A percentile compares a stretch with the other conserved stretches of the same genome.
These are phyloP conservation scores for Parauchenoglanis punctatus DNA, from an alignment of 2,797 vertebrate species.

Conservation along the genomic window DNA sequence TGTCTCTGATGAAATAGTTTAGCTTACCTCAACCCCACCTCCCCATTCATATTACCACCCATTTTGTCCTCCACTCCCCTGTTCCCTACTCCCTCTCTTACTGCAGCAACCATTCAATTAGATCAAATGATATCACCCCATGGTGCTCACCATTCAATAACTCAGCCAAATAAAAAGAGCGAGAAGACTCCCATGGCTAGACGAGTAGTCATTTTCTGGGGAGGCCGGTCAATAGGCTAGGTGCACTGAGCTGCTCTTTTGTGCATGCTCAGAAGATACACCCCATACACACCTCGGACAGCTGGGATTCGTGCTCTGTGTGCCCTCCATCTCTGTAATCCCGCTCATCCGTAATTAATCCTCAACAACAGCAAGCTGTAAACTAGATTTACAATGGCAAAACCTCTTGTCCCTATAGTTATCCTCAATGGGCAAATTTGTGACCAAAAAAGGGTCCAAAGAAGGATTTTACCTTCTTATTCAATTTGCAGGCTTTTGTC, in stretches of 20 bases:
- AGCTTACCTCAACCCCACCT: conserved; percentile 43
- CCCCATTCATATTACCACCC: conserved; percentile 12
- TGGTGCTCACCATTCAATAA: conserved; percentile 64
- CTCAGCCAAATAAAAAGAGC: conserved; percentile 65
- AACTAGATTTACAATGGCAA: conserved; percentile 90
- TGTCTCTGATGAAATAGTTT: conserved; percentile 57
- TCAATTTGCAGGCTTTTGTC: conserved; percentile 83
- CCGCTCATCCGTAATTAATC: conserved; percentile 93
- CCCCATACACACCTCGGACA: conserved; percentile 44
- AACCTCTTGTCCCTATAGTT: conserved; percentile 80
- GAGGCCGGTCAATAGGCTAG: conserved; percentile 45
- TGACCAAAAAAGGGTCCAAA: conserved; percentile 68
- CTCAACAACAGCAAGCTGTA: conserved; percentile 79
- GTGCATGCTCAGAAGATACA: conserved; percentile 45
- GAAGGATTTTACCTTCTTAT: conserved; percentile 87
- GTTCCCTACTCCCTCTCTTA: conserved; percentile 26
- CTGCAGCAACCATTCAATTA: conserved; percentile 63
- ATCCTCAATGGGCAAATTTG: conserved; percentile 82
- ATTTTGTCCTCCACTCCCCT: conserved; percentile 15
- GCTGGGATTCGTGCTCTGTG: conserved; percentile 38
- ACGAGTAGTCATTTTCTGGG: conserved; percentile 49
- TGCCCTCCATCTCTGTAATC: conserved; percentile 85
- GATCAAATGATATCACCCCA: conserved; percentile 65
- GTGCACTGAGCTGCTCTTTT: conserved; percentile 48
- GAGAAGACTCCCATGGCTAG: conserved; percentile 59